Conservation (phyloP, 2,797 vertebrate species). For the Epinephelus coioides region DNA sequence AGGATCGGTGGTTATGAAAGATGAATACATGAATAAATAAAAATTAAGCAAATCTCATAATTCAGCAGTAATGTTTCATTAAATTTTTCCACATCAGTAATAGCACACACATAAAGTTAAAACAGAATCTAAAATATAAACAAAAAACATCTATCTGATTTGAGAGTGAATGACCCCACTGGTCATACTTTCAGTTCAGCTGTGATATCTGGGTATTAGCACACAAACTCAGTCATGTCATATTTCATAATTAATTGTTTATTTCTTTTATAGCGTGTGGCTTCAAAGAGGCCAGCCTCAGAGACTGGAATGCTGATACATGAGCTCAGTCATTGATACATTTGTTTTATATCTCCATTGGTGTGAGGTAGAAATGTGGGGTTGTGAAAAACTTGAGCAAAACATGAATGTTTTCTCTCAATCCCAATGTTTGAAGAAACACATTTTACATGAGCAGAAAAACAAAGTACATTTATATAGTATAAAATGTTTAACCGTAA, state of each 20-base stretch:
- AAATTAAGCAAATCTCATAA: no score
- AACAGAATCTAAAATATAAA: no score
- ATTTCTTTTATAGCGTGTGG: constrained; percentile 68
- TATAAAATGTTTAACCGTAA: constrained; percentile 61
- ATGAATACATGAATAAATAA: no score
- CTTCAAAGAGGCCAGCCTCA: constrained; percentile 66
- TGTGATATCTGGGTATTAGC: not conserved
- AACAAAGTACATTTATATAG: constrained; percentile 59
- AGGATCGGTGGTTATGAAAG: no score
- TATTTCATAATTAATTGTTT: constrained; percentile 73
- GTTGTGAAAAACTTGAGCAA: constrained; percentile 69
- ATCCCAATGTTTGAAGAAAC: constrained; percentile 54
- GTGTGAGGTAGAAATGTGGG: constrained; percentile 84
- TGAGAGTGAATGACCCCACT: no score
- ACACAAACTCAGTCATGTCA: constrained; percentile 41
- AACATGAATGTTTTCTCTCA: constrained; percentile 53
- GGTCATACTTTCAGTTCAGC: no score
- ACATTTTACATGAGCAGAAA: constrained; percentile 55
- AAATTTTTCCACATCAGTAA: no score
- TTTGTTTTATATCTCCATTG: constrained; percentile 64
- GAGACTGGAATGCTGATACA: constrained; percentile 78
- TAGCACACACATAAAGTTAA: no score
- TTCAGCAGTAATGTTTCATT: no score
- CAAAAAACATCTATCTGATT: no score
- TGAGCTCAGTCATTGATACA: constrained; percentile 71